phyloP scores from a whole-genome alignment of 2,888 invertebrate genomes.

The Harpagoxenus sublaevis region DNA sequence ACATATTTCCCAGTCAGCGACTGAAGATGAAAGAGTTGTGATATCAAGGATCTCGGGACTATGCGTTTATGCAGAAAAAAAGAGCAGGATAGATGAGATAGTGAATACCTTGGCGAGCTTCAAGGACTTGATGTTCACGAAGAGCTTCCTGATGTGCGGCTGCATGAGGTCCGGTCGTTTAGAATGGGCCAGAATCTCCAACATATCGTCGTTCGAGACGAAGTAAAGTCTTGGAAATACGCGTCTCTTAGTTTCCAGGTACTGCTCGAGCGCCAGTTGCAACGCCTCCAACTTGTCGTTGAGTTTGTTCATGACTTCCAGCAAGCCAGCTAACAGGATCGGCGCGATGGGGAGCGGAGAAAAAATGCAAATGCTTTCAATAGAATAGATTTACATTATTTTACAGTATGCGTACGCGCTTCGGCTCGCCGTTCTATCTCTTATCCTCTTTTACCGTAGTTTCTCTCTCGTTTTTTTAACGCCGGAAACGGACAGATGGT shows the following conservation, averaged over 20 bases:
- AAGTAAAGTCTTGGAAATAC: constrained; percentile 95
- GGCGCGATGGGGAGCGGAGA: constrained; percentile 22
- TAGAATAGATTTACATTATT: constrained; percentile 74
- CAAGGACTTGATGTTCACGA: constrained; percentile 93
- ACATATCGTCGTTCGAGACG: constrained; percentile 93
- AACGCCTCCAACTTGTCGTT: constrained; percentile 92
- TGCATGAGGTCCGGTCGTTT: constrained; percentile 94
- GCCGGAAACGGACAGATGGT: constrained; percentile 47
- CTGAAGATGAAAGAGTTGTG: constrained; percentile 60
- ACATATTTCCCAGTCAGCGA: constrained; percentile 84
- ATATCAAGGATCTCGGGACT: neutral
- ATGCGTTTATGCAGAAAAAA: neutral
- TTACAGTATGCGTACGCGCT: constrained; percentile 59
- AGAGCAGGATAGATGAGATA: too few species aligned
- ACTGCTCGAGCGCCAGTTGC: constrained; percentile 94
- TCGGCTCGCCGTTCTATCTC: constrained; percentile 43
- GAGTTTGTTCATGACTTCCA: constrained; percentile 91
- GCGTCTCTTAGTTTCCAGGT: constrained; percentile 95
- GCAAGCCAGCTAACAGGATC: constrained; percentile 86
- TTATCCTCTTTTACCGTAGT: constrained; percentile 18
- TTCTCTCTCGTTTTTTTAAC: constrained; percentile 27
- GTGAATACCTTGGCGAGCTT: constrained; percentile 89
- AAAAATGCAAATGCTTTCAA: constrained; percentile 68
- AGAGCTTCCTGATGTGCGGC: constrained; percentile 95
- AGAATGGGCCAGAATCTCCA: constrained; percentile 95